Percentiles rank a stretch among this genome's conserved stretches.
Conservation (phyloP, 2,797 vertebrate species). For the Leucoraja ocellata region DNA sequence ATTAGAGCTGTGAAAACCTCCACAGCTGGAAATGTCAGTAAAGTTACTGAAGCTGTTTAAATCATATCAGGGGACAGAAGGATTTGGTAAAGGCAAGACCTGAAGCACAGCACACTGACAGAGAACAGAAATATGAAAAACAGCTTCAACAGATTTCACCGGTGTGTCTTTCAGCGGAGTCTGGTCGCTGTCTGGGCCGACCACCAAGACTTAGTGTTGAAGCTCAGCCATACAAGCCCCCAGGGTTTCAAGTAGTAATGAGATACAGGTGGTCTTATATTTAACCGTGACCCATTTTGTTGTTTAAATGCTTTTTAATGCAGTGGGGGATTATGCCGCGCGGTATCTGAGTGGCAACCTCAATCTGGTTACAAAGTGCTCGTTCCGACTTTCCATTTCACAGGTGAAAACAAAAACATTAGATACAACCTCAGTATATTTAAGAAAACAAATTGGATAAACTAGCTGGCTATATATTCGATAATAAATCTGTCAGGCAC, state of each 20-base stretch:
- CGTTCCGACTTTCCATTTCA: background rate
- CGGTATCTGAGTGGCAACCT: background rate
- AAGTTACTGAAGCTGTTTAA: slow-evolving; percentile 26
- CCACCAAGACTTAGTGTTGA: slow-evolving; percentile 19
- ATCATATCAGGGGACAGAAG: background rate
- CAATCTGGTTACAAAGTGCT: background rate
- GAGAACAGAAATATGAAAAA: background rate
- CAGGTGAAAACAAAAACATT: background rate
- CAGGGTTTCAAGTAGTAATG: slow-evolving; percentile 14
- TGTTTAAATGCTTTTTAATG: background rate
- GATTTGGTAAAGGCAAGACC: slow-evolving; percentile 8
- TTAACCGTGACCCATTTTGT: slow-evolving; percentile 21
- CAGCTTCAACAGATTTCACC: slow-evolving; percentile 10
- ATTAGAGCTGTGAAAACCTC: background rate
- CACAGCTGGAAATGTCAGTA: slow-evolving; percentile 25
- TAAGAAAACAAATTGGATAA: background rate
- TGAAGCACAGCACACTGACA: slow-evolving; percentile 15
- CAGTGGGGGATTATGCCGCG: background rate
- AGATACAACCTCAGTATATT: background rate
- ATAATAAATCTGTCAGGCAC: background rate
- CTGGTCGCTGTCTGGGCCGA: slow-evolving; percentile 17
- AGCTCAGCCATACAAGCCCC: background rate
- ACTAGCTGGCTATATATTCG: background rate
- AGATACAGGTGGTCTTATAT: slow-evolving; percentile 23
- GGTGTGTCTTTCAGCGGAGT: slow-evolving; percentile 9